phyloP scores from a whole-genome alignment of 1,140 invertebrate genomes.

The Procambarus clarkii region DNA sequence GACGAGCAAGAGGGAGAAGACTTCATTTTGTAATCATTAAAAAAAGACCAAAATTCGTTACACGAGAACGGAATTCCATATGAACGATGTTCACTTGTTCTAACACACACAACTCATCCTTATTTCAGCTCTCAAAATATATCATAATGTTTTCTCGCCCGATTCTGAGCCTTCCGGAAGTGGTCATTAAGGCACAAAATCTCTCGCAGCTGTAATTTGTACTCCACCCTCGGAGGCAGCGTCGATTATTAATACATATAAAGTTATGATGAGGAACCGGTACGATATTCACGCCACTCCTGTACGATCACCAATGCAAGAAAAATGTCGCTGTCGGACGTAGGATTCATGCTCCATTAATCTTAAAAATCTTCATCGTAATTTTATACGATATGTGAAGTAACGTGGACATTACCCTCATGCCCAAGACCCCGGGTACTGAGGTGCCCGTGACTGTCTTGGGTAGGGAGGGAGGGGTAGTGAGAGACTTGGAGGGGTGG shows the following conservation, averaged over 20 bases:
- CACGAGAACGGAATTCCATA: constrained; percentile 4
- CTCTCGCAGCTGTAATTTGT: background rate
- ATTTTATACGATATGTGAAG: background rate
- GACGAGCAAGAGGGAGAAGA: too few species aligned
- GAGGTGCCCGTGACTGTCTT: too few species aligned
- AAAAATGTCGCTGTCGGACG: constrained; percentile 18
- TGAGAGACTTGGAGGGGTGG: too few species aligned
- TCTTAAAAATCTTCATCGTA: background rate
- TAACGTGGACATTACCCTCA: too few species aligned
- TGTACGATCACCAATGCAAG: constrained; percentile 31
- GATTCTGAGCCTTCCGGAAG: background rate
- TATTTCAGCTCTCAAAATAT: constrained; percentile 33
- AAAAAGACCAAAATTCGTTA: background rate
- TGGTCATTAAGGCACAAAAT: background rate
- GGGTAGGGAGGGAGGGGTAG: too few species aligned
- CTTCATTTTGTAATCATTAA: too few species aligned
- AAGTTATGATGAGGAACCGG: constrained; percentile 7
- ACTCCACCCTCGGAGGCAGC: background rate
- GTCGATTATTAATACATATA: constrained; percentile 28
- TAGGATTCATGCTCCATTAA: constrained; percentile 14
- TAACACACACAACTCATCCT: constrained; percentile 26
- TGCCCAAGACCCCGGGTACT: too few species aligned
- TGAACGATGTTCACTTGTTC: constrained; percentile 1
- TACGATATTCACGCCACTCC: constrained; percentile 11
- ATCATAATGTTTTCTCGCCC: background rate